Evolutionary conservation across 2,113 vertebrate species (phyloP), one percentile per base, ranked within the genome.

Genomic region (Nothocercus nigrocapillus): DNA sequence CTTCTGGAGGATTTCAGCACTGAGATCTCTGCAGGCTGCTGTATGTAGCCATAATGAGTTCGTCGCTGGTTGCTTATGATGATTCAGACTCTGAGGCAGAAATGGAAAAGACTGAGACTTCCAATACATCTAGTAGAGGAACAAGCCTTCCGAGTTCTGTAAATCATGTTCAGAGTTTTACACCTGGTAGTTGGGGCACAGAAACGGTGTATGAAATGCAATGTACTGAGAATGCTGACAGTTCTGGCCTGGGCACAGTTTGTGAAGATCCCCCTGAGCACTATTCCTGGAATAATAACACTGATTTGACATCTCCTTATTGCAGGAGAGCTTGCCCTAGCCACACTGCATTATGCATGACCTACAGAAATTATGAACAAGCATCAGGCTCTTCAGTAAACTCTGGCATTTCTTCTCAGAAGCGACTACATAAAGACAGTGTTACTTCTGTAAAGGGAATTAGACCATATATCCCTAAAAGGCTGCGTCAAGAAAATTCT

Each of bases 71-170:
- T 96, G 98, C 98, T 54, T 99, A 99, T 84, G 99, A 99, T 11
- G 98, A 99, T 80, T 99, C 99, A 12, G 99, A 98, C 82, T 98
- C 98, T 8, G 99, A 99, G 74, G 90, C 97, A 47, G 98, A 99
- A 88, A 2, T 69, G 4, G 96, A 94, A 22, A 58, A 80, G 19
- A 13, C 19, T n/a, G 80, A 96, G 66, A 85, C 85, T 70, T 45
- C 34, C 2, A 8, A 14, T 70, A 38, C 78, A 38, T 44, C 72
- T 5, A 27, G 27, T 63, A 89, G 53, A 74, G 19, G 14, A 73
- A 69, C 12, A 42, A 95, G 40, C 34, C 19, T 61, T 34, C 64
- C 61, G 16, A 87, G 54, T 74, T 87, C 79, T 44, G 19, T 21
- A 54, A 59, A 63, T 72, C 2, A 4, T 17, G n/a, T 62, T 78